Evolutionary conservation across 2,797 vertebrate genomes (phyloP), one percentile per base, ranked within the genome.

Genomic region (Pangasius macronema): DNA sequence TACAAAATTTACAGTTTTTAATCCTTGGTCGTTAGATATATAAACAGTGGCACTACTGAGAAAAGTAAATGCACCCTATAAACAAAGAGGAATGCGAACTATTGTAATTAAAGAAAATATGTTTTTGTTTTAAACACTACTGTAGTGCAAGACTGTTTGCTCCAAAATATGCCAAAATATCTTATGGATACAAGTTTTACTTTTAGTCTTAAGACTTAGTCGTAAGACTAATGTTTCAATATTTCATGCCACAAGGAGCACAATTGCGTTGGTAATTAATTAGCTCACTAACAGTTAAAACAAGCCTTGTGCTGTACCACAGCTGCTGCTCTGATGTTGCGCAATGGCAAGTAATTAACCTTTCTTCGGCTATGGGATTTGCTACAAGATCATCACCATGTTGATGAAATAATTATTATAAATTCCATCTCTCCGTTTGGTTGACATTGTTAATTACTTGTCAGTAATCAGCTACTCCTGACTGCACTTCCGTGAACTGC

Each of bases 371-470:
- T 94, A 93, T 92, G 93, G 93, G 94, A 96, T 96, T 95, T 92
- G 90, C 93, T 95, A 96, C 95, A 96, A 95, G 95, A 95, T 94
- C 93, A 95, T 94, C 94, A 93, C 94, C 27, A 83, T 95, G 94
- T 95, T 94, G 93, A 96, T 96, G 94, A 96, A 96, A 96, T 95
- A 97, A 97, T 96, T 95, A 96, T 96, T 96, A 97, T 96, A 96
- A 97, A 96, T 96, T 95, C 93, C 93, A 92, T 96, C 95, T 94
- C 94, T 94, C 88, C 93, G 92, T 96, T 95, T 93, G 93, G 90
- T 95, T 96, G 95, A 95, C 96, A 95, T 95, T 95, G 94, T 96
- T 97, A 98, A 97, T 97, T 98, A 97, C 95, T 95, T 96, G 95
- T 94, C 95, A 91, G 96, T 97, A 96, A 97, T 97, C 96, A 96